Conservation (phyloP, 2,797 vertebrate species). For the Linurgus olivaceus region DNA sequence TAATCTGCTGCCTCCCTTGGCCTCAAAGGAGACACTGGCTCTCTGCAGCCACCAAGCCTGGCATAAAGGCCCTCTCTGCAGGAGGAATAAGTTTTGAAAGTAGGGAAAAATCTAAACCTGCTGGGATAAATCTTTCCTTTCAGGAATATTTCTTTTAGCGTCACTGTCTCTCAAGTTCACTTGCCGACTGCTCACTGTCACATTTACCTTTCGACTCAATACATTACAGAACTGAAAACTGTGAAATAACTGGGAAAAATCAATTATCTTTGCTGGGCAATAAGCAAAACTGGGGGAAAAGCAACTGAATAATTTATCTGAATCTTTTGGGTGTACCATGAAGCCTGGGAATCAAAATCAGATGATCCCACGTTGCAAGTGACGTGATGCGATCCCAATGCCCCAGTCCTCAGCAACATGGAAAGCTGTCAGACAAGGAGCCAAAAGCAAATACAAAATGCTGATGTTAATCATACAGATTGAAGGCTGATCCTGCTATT, state of each 20-base stretch:
- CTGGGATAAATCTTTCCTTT: not conserved
- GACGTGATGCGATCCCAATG: not conserved
- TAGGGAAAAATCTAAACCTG: not conserved
- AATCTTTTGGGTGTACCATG: not conserved
- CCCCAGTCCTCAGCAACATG: not conserved
- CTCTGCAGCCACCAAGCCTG: fast-evolving
- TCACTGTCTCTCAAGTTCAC: not conserved
- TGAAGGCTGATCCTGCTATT: constrained; percentile 58
- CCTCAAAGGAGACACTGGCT: not conserved
- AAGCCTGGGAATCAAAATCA: not conserved
- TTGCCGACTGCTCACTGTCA: not conserved
- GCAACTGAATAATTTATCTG: not conserved
- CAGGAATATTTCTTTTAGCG: not conserved
- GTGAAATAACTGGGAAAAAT: not conserved
- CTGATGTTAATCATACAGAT: constrained; percentile 18
- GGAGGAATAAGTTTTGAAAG: not conserved
- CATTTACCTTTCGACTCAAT: fast-evolving
- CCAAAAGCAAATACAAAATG: not conserved
- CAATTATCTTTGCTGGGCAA: not conserved
- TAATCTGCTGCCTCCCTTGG: not conserved
- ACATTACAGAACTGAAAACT: not conserved
- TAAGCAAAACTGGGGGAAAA: fast-evolving
- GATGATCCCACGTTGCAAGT: not conserved
- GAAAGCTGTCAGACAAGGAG: not conserved
- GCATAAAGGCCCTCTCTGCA: not conserved